A percentile compares a stretch with the other conserved stretches of the same genome.
Evolutionary conservation across 2,797 vertebrate species (phyloP).

Genomic region (Columba guinea): DNA sequence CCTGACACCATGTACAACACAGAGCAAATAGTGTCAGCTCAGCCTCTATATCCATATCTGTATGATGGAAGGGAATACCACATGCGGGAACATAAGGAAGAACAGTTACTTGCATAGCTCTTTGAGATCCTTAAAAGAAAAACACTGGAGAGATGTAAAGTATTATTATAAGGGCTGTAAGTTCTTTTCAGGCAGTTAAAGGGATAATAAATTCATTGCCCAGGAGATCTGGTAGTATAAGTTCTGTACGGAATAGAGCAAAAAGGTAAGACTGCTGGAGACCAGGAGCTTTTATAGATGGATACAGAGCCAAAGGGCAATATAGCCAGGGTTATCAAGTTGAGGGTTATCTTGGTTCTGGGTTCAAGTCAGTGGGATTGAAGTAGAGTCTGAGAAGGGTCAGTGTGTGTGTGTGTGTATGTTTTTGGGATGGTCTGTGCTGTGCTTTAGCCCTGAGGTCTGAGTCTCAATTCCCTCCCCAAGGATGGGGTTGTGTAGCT

Average conservation of each 20-base stretch:
- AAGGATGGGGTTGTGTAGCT: background rate
- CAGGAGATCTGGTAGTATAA: conserved; percentile 16
- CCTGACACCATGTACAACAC: background rate
- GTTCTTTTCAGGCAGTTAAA: conserved; percentile 56
- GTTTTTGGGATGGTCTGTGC: background rate
- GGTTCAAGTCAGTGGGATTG: background rate
- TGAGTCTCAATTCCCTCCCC: background rate
- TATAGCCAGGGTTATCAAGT: background rate
- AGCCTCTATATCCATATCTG: background rate
- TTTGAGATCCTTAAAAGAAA: conserved; percentile 38
- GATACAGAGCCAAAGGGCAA: background rate
- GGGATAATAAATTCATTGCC: conserved; percentile 51
- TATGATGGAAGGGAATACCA: background rate
- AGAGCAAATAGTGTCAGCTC: background rate
- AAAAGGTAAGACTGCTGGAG: background rate
- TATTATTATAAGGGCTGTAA: conserved; percentile 21
- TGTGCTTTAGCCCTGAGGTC: too few species aligned
- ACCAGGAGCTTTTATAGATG: background rate
- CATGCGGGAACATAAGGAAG: background rate
- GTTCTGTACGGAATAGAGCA: background rate
- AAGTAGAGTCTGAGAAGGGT: background rate
- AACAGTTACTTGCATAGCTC: conserved; percentile 17
- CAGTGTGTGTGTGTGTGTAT: background rate
- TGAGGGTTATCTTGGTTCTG: background rate
- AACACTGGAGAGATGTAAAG: conserved; percentile 17